Evolutionary conservation across 2,113 vertebrate species (phyloP), one percentile per base, ranked within the genome.

Genomic region (Ia io): DNA sequence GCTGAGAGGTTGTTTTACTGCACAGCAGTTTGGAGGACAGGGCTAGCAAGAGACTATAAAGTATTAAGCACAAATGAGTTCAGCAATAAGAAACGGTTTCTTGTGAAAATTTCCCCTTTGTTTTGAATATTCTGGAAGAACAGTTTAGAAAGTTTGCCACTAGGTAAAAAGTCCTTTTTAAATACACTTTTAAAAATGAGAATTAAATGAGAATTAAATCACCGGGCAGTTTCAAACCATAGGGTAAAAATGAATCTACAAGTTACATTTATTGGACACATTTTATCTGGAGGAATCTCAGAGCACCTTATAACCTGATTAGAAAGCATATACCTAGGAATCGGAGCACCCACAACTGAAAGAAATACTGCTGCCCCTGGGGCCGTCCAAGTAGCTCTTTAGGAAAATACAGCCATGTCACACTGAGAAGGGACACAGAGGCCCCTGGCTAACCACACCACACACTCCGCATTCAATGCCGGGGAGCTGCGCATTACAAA

Each of bases 181-280:
- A 93, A 86, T 79, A 91, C 42, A 86, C 87, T 96, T 96, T 86
- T 1, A 70, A 95, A 97, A 86, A 69, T 86, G n/a, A 53, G 23
- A 95, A 35, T 78, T 51, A 30, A 22, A 59, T 74, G 69, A 91
- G 87, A 79, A 90, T 84, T 96, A 90, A 97, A 85, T 93, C 78
- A 91, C 77, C 47, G 94, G 67, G 73, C 37, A 88, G 44, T 70
- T 91, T 56, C 32, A 85, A 88, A 94, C 78, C 63, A 61, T 17
- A 87, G 40, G 56, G 65, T 32, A 94, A 96, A 94, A 97, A 94
- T 93, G 70, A 94, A 93, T 90, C 89, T 71, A 76, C 70, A 97
- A 67, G 94, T 95, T 96, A 69, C 74, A 77, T 91, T 94, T 93
- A 79, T 10, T 91, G 85, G 80, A 86, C 65, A 71, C 65, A 73